phyloP scores from a whole-genome alignment of 2,797 vertebrate genomes.

The Typhlichthys eigenmanni region DNA sequence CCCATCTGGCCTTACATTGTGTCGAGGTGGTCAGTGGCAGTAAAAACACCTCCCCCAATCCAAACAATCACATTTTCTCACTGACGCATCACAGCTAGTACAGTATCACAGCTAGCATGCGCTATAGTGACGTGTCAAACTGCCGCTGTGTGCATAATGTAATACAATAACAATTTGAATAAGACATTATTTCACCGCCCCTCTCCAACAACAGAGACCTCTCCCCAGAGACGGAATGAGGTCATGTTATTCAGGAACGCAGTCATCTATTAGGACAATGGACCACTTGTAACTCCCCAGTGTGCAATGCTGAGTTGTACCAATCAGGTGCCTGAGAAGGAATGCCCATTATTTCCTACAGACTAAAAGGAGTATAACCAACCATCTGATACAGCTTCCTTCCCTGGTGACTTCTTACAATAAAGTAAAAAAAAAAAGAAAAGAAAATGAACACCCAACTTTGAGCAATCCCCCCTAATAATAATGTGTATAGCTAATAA shows the following conservation, averaged over 20 bases:
- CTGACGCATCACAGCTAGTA: too few relatives aligned
- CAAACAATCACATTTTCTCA: background rate
- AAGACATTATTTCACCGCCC: constrained; percentile 36
- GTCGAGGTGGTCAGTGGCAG: constrained; percentile 1
- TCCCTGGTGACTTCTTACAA: constrained; percentile 22
- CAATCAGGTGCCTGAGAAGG: constrained; percentile 77
- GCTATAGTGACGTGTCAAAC: background rate
- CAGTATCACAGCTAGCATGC: background rate
- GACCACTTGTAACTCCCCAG: constrained; percentile 70
- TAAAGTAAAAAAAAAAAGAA: constrained; percentile 44
- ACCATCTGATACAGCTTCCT: constrained; percentile 57
- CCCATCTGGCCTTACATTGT: background rate
- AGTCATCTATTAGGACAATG: constrained; percentile 81
- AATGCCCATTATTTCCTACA: constrained; percentile 68
- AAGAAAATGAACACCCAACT: constrained; percentile 53
- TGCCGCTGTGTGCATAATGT: background rate
- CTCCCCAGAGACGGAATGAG: constrained; percentile 56
- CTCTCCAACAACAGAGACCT: constrained; percentile 20
- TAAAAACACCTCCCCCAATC: constrained; percentile 2
- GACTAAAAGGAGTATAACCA: constrained; percentile 56
- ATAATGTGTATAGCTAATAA: constrained; percentile 26
- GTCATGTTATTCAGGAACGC: constrained; percentile 80
- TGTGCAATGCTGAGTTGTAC: constrained; percentile 46
- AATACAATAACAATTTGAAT: constrained; percentile 11
- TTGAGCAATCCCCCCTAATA: constrained; percentile 24